Evolutionary conservation across 2,888 invertebrate genomes (phyloP).

Genomic region (Pristionchus exspectatus): DNA sequence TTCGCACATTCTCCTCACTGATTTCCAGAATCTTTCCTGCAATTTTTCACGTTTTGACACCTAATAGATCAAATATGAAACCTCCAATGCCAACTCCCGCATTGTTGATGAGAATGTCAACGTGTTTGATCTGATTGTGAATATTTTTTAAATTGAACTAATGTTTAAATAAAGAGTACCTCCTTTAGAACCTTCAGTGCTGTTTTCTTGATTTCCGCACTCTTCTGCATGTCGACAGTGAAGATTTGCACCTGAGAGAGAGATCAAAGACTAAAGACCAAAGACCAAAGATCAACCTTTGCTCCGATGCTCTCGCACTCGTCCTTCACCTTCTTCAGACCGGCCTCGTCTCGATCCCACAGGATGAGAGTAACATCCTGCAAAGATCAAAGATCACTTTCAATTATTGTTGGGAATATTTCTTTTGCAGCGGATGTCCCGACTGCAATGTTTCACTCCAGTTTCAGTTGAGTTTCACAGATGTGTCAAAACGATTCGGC

Average conservation of each 20-base stretch:
- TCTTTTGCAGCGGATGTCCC: no score
- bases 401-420: no score
- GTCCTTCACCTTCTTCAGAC: slow-evolving; percentile 33
- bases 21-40: slow-evolving; percentile 42
- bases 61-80: not conserved
- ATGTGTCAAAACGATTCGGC: no score
- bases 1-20: slow-evolving; percentile 19
- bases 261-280: not conserved
- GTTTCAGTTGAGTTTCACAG: no score
- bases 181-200: slow-evolving; percentile 12
- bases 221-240: slow-evolving; percentile 50
- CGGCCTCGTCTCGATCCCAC: slow-evolving; percentile 45
- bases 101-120: slow-evolving; percentile 52
- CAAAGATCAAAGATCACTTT: not conserved
- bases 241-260: not conserved
- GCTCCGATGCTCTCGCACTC: slow-evolving; percentile 43
- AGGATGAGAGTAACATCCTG: slow-evolving; percentile 27
- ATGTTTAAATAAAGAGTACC: not conserved
- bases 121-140: not conserved
- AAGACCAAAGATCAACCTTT: slow-evolving; percentile 7
- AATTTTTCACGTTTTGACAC: not conserved
- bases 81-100: slow-evolving; percentile 47
- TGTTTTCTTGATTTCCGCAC: slow-evolving; percentile 28
- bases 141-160: not conserved
- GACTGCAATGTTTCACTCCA: no score